Percentiles rank a stretch among this genome's conserved stretches.
Evolutionary conservation across 2,888 invertebrate genomes (phyloP).

Genomic region (Tetragonisca angustula): DNA sequence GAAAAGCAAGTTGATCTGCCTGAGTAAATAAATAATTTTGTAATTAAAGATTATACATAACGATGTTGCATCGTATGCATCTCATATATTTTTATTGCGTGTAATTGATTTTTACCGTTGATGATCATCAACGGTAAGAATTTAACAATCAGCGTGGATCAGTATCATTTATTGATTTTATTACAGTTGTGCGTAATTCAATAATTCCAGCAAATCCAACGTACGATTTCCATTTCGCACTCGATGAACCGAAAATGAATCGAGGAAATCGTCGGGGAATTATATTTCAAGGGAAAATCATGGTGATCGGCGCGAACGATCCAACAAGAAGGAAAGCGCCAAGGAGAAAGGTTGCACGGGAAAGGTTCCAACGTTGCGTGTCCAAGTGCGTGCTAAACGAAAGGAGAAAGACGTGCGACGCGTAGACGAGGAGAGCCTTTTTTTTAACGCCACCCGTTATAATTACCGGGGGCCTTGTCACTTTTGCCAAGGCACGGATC

Average conservation of each 20-base stretch:
- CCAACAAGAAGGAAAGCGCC: not conserved
- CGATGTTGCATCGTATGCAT: conserved; percentile 46
- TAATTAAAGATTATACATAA: conserved; percentile 63
- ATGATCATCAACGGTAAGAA: conserved; percentile 9
- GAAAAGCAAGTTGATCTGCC: conserved; percentile 14
- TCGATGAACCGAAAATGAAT: not conserved
- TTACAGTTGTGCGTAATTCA: too few species aligned
- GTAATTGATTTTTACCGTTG: conserved; percentile 57
- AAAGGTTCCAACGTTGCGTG: conserved; percentile 26
- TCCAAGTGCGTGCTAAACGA: not conserved
- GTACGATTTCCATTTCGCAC: not conserved
- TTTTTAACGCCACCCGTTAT: conserved; percentile 75
- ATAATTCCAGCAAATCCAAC: not conserved
- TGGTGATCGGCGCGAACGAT: not conserved
- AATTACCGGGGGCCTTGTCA: conserved; percentile 74
- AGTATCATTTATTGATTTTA: conserved; percentile 1
- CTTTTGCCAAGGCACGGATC: conserved; percentile 64
- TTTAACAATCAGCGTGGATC: conserved; percentile 28
- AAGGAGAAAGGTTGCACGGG: not conserved
- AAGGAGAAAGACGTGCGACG: conserved; percentile 43
- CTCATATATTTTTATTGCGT: conserved; percentile 53
- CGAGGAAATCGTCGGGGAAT: not conserved
- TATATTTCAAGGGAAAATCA: conserved; percentile 9
- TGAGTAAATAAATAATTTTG: conserved; percentile 61
- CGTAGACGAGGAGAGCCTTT: conserved; percentile 57